Percentiles rank a stretch among this genome's conserved stretches.
These are phyloP conservation scores for Artibeus lituratus DNA, from an alignment of 2,797 vertebrate genomes.

Conservation along the genomic window DNA sequence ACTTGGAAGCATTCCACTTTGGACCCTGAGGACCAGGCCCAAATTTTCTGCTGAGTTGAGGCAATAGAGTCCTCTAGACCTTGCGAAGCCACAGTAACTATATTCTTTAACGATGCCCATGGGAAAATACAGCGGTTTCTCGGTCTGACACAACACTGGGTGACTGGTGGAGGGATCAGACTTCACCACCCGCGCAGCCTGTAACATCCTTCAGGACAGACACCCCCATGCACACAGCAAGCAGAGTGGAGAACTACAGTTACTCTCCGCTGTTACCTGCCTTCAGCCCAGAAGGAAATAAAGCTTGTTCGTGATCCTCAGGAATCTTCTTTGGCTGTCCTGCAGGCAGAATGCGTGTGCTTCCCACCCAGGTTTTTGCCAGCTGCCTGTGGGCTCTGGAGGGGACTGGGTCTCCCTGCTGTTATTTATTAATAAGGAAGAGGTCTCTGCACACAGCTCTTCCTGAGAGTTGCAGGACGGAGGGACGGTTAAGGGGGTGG, in stretches of 20 bases:
- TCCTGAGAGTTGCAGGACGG: neutral
- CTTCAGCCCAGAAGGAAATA: neutral
- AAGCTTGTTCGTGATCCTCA: neutral
- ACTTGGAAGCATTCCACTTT: neutral
- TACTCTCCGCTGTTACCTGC: neutral
- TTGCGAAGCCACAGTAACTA: neutral
- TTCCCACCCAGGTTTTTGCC: no score
- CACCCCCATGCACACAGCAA: no score
- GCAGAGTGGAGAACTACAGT: neutral
- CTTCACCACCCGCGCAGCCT: neutral
- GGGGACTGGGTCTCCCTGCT: neutral
- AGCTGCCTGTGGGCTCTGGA: neutral
- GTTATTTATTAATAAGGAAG: neutral
- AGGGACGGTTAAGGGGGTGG: neutral
- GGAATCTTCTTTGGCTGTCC: neutral
- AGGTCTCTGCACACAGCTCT: neutral
- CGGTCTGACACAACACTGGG: neutral
- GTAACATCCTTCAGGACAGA: neutral
- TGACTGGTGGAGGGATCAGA: neutral
- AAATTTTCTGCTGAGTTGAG: neutral
- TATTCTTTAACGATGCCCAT: neutral
- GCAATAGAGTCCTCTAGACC: neutral
- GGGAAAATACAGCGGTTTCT: neutral
- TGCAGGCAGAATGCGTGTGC: neutral
- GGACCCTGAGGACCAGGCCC: neutral